Percentiles rank a stretch among this genome's conserved stretches.
Conservation (phyloP, 35 echinoderm and acorn worm species). For the Ptychodera flava region DNA sequence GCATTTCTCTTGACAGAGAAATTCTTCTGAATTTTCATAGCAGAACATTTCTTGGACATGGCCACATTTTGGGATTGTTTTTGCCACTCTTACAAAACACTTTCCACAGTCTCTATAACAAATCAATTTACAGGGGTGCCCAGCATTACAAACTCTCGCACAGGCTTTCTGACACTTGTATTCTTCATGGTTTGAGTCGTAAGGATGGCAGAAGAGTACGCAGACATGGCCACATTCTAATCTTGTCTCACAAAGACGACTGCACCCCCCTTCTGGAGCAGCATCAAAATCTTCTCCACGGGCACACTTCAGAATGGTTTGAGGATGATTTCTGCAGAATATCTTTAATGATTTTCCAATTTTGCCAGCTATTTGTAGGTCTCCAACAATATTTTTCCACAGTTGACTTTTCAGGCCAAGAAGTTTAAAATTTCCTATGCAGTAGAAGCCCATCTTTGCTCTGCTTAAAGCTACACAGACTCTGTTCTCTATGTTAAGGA, state of each 20-base stretch:
- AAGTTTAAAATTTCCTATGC: constrained; percentile 72
- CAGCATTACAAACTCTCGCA: background rate
- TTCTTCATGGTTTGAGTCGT: constrained; percentile 29
- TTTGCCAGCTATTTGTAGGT: background rate
- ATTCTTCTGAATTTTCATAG: background rate
- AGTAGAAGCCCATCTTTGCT: constrained; percentile 81
- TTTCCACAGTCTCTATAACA: background rate
- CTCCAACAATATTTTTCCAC: constrained; percentile 51
- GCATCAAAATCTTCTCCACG: constrained; percentile 39
- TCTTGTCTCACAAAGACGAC: constrained; percentile 32
- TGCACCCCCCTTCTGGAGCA: constrained; percentile 65
- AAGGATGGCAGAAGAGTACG: constrained; percentile 42
- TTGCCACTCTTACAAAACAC: background rate
- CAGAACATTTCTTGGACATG: background rate
- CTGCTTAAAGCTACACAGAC: constrained; percentile 74
- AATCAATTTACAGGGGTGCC: background rate
- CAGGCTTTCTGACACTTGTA: constrained; percentile 44
- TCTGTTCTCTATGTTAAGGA: constrained; percentile 61
- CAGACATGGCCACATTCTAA: constrained; percentile 76
- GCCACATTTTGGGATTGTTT: background rate
- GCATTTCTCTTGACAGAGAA: background rate
- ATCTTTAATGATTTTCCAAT: constrained; percentile 40
- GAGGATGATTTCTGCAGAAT: constrained; percentile 69
- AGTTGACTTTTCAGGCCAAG: constrained; percentile 54
- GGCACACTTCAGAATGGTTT: constrained; percentile 15